Percentiles rank a stretch among this genome's conserved stretches.
phyloP scores from a whole-genome alignment of 2,888 invertebrate genomes.

The Dendrolimus houi region DNA sequence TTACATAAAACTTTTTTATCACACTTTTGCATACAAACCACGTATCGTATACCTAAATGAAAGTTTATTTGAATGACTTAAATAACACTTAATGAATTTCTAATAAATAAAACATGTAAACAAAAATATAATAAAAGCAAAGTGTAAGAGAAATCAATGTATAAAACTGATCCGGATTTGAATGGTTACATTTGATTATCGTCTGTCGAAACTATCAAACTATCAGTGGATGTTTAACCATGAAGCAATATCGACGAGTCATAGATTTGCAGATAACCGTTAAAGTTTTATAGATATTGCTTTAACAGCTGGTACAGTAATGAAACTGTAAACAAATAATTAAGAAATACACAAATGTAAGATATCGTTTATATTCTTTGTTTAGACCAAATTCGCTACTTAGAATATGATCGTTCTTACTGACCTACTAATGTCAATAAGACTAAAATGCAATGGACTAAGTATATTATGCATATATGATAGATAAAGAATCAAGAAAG shows the following conservation, averaged over 20 bases:
- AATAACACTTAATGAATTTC: not conserved
- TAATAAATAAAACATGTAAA: not conserved
- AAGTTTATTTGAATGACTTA: conserved; percentile 1
- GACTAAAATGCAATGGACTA: too few relatives aligned
- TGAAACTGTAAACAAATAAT: not conserved
- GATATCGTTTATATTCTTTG: not conserved
- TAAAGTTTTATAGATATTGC: conserved; percentile 15
- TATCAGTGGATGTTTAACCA: conserved; percentile 18
- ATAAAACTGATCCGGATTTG: conserved; percentile 4
- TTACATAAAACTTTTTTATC: not conserved
- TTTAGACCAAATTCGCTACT: too few relatives aligned
- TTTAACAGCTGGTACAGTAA: conserved; percentile 9
- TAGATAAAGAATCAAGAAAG: not conserved
- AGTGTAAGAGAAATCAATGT: not conserved
- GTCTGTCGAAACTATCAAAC: conserved; percentile 20
- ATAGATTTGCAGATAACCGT: conserved; percentile 27
- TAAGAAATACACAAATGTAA: not conserved
- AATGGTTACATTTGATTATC: conserved; percentile 16
- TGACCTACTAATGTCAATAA: too few relatives aligned
- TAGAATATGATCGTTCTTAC: too few relatives aligned
- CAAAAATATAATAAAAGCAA: not conserved
- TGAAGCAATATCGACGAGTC: conserved; percentile 21
- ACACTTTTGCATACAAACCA: not conserved
- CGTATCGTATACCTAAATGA: conserved; percentile 3
- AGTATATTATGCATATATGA: not conserved